Evolutionary conservation across 2,888 invertebrate genomes (phyloP), one percentile per base, ranked within the genome.

Genomic region (Caenorhabditis parvicauda): DNA sequence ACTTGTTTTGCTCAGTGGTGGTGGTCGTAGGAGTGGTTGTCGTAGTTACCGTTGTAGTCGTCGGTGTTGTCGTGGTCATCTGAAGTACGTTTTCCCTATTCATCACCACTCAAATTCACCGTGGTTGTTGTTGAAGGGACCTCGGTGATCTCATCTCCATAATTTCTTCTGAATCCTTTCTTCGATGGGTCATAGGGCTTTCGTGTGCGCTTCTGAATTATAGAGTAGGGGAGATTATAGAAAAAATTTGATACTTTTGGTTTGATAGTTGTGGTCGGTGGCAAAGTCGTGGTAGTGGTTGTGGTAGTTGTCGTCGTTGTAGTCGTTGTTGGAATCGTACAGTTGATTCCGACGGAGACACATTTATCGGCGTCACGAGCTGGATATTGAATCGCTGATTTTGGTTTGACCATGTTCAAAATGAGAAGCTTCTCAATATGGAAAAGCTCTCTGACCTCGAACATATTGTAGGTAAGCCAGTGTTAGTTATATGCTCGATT

Each of bases 361-460:
- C 78, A 78, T n/a, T 64, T 60, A 38, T 79, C 75, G 1, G 78
- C 78, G 17, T 67, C 61, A 32, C 59, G 54, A 29, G 77, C 77
- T 77, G 35, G 61, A 70, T 51, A 27, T 47, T 25, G 19, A 17
- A n/a, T n/a, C n/a, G n/a, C n/a, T n/a, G n/a, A n/a, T n/a, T n/a
- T n/a, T n/a, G n/a, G n/a, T n/a, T n/a, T n/a, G n/a, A n/a, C n/a
- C n/a, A n/a, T n/a, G n/a, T n/a, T n/a, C n/a, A n/a, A n/a, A n/a
- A n/a, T n/a, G n/a, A n/a, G n/a, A n/a, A n/a, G n/a, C n/a, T n/a
- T n/a, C n/a, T n/a, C n/a, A n/a, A n/a, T n/a, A n/a, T n/a, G n/a
- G n/a, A n/a, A n/a, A n/a, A n/a, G n/a, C n/a, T n/a, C n/a, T n/a
- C n/a, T n/a, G n/a, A n/a, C n/a, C n/a, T n/a, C n/a, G n/a, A n/a